phyloP scores from a whole-genome alignment of 2,797 vertebrate species.

The Margarornis squamiger region DNA sequence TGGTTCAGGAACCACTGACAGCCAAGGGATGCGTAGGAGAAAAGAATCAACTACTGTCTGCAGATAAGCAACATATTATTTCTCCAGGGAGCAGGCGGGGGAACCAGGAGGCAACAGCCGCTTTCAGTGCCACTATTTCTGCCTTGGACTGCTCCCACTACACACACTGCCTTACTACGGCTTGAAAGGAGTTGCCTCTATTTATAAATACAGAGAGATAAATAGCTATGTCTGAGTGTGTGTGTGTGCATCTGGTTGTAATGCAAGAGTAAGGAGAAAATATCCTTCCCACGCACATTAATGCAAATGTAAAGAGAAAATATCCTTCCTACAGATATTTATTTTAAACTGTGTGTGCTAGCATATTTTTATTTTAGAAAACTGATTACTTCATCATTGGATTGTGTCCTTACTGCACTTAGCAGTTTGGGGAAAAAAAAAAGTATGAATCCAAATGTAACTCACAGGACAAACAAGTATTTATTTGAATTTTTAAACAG shows the following conservation, averaged over 20 bases:
- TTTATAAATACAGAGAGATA: conserved; percentile 50
- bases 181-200: conserved; percentile 20
- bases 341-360: conserved; percentile 24
- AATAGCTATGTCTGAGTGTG: background rate
- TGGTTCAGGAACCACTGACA: background rate
- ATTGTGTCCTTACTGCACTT: conserved; percentile 8
- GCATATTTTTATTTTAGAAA: conserved; percentile 49
- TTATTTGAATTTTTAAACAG: conserved; percentile 48
- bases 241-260: background rate
- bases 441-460: conserved; percentile 41
- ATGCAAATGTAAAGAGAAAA: conserved; percentile 43
- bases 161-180: background rate
- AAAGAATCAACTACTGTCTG: conserved; percentile 49
- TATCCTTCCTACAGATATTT: conserved; percentile 43
- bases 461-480: conserved; percentile 13
- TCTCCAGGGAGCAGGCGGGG: conserved; percentile 16
- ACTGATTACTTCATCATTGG: conserved; percentile 16
- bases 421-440: background rate
- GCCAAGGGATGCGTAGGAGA: background rate
- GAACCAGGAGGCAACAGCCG: conserved; percentile 41
- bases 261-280: conserved; percentile 29
- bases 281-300: conserved; percentile 26
- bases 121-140: conserved; percentile 8
- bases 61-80: conserved; percentile 46
- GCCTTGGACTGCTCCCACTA: conserved; percentile 35